Conservation (phyloP, 2,113 vertebrate species). For the Gymnocephalus cernua region DNA sequence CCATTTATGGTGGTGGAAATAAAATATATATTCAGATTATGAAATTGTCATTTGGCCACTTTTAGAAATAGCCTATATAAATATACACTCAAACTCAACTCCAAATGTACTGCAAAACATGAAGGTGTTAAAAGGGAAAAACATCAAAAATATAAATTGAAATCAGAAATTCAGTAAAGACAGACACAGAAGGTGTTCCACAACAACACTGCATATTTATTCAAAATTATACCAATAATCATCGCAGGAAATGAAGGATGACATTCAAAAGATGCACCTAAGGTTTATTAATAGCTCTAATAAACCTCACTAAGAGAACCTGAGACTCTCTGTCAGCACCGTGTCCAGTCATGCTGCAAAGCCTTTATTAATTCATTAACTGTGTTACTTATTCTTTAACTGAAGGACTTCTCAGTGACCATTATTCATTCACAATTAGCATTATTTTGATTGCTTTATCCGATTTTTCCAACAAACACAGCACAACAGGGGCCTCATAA, state of each 20-base stretch:
- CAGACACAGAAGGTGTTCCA: neutral
- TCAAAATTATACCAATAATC: neutral
- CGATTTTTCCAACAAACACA: neutral
- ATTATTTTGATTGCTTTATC: neutral
- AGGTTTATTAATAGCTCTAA: neutral
- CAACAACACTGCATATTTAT: neutral
- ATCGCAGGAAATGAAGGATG: neutral
- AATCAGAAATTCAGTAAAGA: neutral
- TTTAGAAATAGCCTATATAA: neutral
- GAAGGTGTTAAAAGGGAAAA: neutral
- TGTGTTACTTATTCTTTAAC: slow-evolving; percentile 31
- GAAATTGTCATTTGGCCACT: neutral
- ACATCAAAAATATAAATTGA: neutral
- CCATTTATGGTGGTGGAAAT: slow-evolving; percentile 6
- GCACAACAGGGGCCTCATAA: neutral
- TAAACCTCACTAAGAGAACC: neutral
- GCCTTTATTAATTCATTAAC: slow-evolving; percentile 48
- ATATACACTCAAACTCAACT: neutral
- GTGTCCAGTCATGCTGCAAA: slow-evolving; percentile 22
- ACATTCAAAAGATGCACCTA: neutral
- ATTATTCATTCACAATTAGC: neutral
- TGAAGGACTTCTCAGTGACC: neutral
- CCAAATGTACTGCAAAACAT: neutral
- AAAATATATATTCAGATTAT: neutral
- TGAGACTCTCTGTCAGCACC: neutral